Conservation (phyloP, 2,888 invertebrate genomes). For the Acronicta leporina region DNA sequence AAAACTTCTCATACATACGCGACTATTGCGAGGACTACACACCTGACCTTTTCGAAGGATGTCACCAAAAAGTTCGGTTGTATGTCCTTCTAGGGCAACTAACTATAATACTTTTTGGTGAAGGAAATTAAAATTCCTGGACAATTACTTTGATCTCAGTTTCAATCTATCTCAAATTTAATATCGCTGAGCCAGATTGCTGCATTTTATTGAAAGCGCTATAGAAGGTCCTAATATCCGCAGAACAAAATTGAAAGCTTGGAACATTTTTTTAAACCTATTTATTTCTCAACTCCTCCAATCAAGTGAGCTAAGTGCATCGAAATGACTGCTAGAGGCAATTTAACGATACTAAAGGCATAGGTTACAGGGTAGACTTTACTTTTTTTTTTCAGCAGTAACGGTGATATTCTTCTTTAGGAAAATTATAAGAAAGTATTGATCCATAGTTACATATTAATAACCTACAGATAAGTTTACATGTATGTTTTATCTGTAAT, state of each 20-base stretch:
- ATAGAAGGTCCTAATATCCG: slow-evolving; percentile 24
- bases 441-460: too few species aligned
- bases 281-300: slow-evolving; percentile 17
- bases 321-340: slow-evolving; percentile 26
- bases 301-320: slow-evolving; percentile 29
- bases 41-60: too few species aligned
- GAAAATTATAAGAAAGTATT: too few species aligned
- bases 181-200: slow-evolving; percentile 5
- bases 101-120: not conserved
- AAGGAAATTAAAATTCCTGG: not conserved
- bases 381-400: too few species aligned
- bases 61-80: too few species aligned
- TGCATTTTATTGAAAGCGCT: slow-evolving; percentile 1
- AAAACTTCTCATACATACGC: too few species aligned
- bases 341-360: slow-evolving; percentile 12
- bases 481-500: too few species aligned
- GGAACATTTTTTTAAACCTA: slow-evolving; percentile 20
- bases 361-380: not conserved
- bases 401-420: too few species aligned
- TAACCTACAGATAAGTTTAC: too few species aligned
- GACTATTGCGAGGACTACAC: too few species aligned
- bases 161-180: slow-evolving; percentile 1
- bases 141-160: not conserved
- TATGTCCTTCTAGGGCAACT: too few species aligned
- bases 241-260: slow-evolving; percentile 22